Conservation (phyloP, 2,113 vertebrate species). For the Alaudala cheleensis region DNA sequence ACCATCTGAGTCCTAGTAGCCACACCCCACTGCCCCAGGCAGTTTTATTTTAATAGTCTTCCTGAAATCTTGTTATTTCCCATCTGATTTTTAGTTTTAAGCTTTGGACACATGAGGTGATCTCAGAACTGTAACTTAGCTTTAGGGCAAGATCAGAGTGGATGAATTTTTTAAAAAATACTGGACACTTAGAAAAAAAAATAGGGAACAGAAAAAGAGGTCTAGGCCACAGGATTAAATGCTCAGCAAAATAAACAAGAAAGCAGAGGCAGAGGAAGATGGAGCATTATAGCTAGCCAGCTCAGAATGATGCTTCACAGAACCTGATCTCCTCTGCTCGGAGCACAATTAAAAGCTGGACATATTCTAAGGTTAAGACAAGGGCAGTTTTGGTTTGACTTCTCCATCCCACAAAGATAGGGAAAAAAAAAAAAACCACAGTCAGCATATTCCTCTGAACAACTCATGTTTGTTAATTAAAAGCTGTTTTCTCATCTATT, state of each 20-base stretch:
- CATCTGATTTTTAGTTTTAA: neutral
- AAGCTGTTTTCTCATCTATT: constrained; percentile 54
- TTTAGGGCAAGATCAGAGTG: neutral
- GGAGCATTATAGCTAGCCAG: neutral
- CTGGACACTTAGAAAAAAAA: neutral
- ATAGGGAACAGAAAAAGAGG: neutral
- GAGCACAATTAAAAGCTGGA: neutral
- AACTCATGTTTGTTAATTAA: constrained; percentile 57
- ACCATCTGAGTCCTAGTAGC: neutral
- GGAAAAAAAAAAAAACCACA: rapidly evolving
- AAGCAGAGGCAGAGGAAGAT: neutral
- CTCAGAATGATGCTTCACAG: neutral
- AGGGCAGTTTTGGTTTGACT: neutral
- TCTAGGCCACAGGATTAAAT: neutral
- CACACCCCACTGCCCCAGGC: neutral
- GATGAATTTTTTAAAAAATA: neutral
- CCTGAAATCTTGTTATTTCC: neutral
- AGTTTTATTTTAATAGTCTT: neutral
- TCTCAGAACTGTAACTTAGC: neutral
- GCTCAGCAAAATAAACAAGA: neutral
- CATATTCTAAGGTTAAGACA: neutral
- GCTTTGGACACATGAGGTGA: neutral
- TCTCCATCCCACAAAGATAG: neutral
- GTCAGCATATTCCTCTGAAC: constrained; percentile 8
- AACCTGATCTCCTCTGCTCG: neutral